Base-by-base conservation (phyloP, 2,888 invertebrate species). In the Baccha elongata region DNA sequence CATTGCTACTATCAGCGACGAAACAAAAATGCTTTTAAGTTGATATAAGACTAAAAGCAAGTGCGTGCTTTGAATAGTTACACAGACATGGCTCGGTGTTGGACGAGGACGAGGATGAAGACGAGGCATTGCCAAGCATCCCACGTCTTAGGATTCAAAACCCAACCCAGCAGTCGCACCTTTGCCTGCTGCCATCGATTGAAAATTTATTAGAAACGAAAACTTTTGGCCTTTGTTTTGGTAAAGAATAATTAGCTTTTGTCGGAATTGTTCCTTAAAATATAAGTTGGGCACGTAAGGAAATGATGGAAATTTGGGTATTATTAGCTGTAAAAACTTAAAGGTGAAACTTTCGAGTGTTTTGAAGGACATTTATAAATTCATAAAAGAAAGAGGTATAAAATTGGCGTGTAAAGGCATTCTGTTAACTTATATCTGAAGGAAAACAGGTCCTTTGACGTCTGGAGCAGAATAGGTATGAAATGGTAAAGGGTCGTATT, bases 61-160 rank as follows among this genome's bases (percentile, higher is more conserved):
- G 60, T 60, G 60, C 60, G 60, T 60, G 60, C 60, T 29, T 29
- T 60, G 60, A 60, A 60, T 60, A 44, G 60, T 60, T 60, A 13
- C 15, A 21, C 29, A 32, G 3, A 3, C 5, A 23, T 23, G 23
- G 5, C 23, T 23, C 23, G 3, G n/a, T n/a, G n/a, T 23, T 3
- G 23, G 23, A 23, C 23, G 23, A 5, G 23, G 23, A 23, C 23
- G 3, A 5, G 23, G 23, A 23, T n/a, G n/a, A n/a, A n/a, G n/a
- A 23, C 23, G 23, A 23, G 8, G 3, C 29, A 32, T 32, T 2
- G n/a, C n/a, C n/a, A 29, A 29, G 29, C 19, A 17, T 11, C 60
- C 42, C 44, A 60, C 60, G 60, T 60, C 42, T 44, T 44, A n/a
- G 17, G 29, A 60, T 44, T 1, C 10, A 23, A 17, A 15, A 26